Evolutionary conservation across 2,113 vertebrate genomes (phyloP), one percentile per base, ranked within the genome.

Genomic region (Lophotis ruficrista): DNA sequence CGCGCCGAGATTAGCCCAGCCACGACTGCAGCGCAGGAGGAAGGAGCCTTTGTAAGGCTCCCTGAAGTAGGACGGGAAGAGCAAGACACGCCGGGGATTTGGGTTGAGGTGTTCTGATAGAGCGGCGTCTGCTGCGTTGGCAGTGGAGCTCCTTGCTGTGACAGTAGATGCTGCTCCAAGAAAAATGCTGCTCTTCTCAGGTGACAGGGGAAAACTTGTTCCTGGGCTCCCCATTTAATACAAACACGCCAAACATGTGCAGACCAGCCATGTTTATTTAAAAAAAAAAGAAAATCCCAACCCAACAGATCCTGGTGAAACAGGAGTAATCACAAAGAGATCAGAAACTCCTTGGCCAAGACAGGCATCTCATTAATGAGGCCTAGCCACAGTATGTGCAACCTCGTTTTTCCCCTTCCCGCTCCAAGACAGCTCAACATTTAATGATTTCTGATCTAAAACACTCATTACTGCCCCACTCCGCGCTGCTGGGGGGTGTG

Each of bases 1-100:
- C 4, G 3, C 0, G 23, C 69, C 0, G 2, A 94, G 90, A 86
- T 86, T 77, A 93, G 91, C 4, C 0, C 72, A 95, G 90, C 54
- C 24, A 1, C 6, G 2, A 47, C 51, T 22, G 41, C 13, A 24
- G 57, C 9, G 2, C 47, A 62, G 60, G 71, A 94, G 76, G 72
- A 81, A 86, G 79, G 30, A 83, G 64, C 53, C 51, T 92, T 88
- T 95, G 85, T 81, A 19, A 78, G 41, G 77, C 72, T 92, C 48
- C 50, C 86, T 71, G 65, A 96, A 95, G 79, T 93, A 94, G 95
- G 94, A 89, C 61, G 3, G 60, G 68, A 91, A 65, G 47, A 90
- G 62, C 23, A 43, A 85, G 78, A 71, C 57, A 48, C 0, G 0
- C 41, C 38, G 41, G 21, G 48, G 69, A 89, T 96, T 87, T 86